These are phyloP conservation scores for Phyllotreta striolata DNA, from an alignment of 2,888 invertebrate species.

Conservation along the genomic window DNA sequence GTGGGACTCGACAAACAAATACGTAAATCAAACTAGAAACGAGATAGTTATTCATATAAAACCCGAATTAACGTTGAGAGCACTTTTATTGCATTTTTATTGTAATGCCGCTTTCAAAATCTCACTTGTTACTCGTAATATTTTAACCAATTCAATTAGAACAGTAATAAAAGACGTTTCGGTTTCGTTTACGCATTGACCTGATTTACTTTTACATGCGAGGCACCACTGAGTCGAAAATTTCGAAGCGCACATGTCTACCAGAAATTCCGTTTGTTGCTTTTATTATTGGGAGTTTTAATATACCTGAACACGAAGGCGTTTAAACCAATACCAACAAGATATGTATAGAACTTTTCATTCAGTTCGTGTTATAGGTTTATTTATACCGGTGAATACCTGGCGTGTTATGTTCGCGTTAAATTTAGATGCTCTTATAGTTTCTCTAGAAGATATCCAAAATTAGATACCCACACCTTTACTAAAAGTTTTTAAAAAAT, in stretches of 20 bases:
- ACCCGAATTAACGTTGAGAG: slow-evolving; percentile 15
- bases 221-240: not conserved
- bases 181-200: no score
- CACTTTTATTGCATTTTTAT: slow-evolving; percentile 26
- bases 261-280: slow-evolving; percentile 19
- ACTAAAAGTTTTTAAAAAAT: no score
- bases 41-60: not conserved
- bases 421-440: slow-evolving; percentile 13
- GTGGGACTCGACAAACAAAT: no score
- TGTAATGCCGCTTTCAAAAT: slow-evolving; percentile 1
- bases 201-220: no score
- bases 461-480: slow-evolving; percentile 13
- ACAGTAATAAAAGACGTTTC: no score
- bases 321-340: slow-evolving; percentile 2
- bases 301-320: slow-evolving; percentile 22
- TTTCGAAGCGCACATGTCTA: slow-evolving; percentile 23
- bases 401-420: slow-evolving; percentile 20
- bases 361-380: slow-evolving; percentile 21
- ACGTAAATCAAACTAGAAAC: no score
- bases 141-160: no score
- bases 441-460: slow-evolving; percentile 14
- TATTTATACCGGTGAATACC: slow-evolving; percentile 28
- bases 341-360: slow-evolving; percentile 20
- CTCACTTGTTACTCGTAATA: no score
- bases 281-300: slow-evolving; percentile 18